phyloP scores from a whole-genome alignment of 2,113 vertebrate genomes.

The Spilogale gracilis region DNA sequence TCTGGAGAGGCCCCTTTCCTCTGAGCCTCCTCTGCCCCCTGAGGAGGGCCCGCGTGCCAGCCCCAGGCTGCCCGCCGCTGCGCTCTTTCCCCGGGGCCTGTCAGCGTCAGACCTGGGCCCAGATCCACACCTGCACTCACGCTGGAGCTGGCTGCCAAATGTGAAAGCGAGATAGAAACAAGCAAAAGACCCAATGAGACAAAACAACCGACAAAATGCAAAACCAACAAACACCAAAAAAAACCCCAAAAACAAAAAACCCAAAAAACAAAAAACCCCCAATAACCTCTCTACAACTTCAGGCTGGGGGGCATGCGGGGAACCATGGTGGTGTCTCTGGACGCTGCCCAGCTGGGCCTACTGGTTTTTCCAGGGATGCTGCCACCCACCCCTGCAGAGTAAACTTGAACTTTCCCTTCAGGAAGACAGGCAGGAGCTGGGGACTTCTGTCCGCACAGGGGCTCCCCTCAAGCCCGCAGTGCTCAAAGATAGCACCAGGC shows the following conservation, averaged over 20 bases:
- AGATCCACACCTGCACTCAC: conserved; percentile 52
- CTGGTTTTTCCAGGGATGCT: not conserved
- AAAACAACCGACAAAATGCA: conserved; percentile 57
- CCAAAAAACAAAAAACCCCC: not conserved
- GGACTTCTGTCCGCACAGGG: not conserved
- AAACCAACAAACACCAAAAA: not conserved
- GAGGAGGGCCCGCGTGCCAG: conserved; percentile 5
- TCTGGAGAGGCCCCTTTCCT: conserved; percentile 36
- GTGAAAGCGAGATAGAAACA: conserved; percentile 62
- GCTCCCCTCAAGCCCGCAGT: not conserved
- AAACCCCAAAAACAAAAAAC: not conserved
- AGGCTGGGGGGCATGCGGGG: conserved; percentile 63
- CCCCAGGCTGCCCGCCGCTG: not conserved
- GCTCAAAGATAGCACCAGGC: conserved; percentile 46
- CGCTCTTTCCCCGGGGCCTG: not conserved
- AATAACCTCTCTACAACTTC: not conserved
- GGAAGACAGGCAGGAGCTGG: not conserved
- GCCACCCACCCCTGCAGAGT: conserved; percentile 39
- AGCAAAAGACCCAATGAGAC: conserved; percentile 57
- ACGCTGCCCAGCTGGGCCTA: not conserved
- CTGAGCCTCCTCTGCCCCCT: conserved; percentile 10
- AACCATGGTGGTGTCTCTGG: conserved; percentile 7
- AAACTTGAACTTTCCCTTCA: conserved; percentile 2
- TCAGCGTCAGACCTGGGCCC: not conserved
- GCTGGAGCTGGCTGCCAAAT: conserved; percentile 73